Base-by-base conservation (phyloP, 1,140 invertebrate species). In the Trichonephila clavipes region DNA sequence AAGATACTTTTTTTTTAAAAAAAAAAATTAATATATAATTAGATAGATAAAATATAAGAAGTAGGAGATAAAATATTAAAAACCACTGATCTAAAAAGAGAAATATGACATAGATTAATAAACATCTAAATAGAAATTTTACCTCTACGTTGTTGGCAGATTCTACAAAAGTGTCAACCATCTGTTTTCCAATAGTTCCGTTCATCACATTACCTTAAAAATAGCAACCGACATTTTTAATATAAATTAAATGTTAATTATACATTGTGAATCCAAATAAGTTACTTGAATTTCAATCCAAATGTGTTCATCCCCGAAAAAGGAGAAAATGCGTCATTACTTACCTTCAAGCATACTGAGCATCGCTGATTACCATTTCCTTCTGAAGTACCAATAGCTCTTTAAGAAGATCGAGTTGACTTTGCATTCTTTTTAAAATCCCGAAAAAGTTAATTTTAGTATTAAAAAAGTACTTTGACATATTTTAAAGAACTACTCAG, bases 301-400 rank as follows among this genome's bases (percentile, higher is more conserved):
- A 62, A 62, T 5, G 14, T 5, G 14, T 69, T 69, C n/a, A 21
- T 69, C 12, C 12, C 1, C 24, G 14, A 16, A 0, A 77, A 34
- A 40, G 7, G 18, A 3, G 24, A 77, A 34, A 18, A 0, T 2
- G 21, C 8, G 2, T 34, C 10, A 0, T 72, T 72, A 34, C 66
- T 90, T 97, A 97, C 99, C 99, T 97, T 99, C 99, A 95, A 99
- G 97, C 99, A 99, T 99, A 93, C 99, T 99, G 21, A 99, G 96
- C 98, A 99, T 99, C 99, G 99, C n/a, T 99, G 88, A 99, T 99
- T 95, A 99, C 99, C 99, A 99, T 99, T 96, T 99, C 99, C 95
- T 99, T 99, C 96, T 99, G 99, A 34, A 99, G 96, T 96, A 99
- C 99, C 51, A 99, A 97, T 44, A 99, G 97, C 96, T 99, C 99